phyloP scores from a whole-genome alignment of 2,888 invertebrate species.

The Spilosoma lubricipeda region DNA sequence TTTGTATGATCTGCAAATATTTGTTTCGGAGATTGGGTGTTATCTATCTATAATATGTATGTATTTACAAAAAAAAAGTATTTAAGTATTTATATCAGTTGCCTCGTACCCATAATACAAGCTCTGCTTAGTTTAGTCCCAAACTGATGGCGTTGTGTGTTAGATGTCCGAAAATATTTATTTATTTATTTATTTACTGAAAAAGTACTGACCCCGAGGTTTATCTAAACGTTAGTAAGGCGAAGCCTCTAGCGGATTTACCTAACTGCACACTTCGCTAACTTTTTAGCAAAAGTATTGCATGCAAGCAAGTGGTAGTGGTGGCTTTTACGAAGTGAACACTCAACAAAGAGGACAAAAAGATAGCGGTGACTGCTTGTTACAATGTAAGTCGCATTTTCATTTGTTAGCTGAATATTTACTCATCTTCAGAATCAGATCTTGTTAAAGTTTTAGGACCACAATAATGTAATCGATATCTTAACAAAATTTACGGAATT shows the following conservation, averaged over 20 bases:
- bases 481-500: background rate
- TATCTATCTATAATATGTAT: no score
- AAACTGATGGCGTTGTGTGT: no score
- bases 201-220: background rate
- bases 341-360: background rate
- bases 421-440: background rate
- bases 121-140: no score
- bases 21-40: no score
- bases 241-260: background rate
- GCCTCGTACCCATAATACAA: no score
- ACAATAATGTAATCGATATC: background rate
- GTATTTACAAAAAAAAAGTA: no score
- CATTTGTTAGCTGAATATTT: background rate
- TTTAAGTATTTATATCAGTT: no score
- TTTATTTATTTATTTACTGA: no score
- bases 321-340: background rate
- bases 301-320: background rate
- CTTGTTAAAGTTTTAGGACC: background rate
- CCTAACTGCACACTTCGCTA: no score
- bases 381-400: background rate
- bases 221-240: background rate
- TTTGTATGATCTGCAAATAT: no score
- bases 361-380: background rate
- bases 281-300: background rate
- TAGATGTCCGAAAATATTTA: no score